A percentile compares a stretch with the other conserved stretches of the same genome.
phyloP scores from a whole-genome alignment of 2,113 vertebrate species.

The Lucifuga dentata region DNA sequence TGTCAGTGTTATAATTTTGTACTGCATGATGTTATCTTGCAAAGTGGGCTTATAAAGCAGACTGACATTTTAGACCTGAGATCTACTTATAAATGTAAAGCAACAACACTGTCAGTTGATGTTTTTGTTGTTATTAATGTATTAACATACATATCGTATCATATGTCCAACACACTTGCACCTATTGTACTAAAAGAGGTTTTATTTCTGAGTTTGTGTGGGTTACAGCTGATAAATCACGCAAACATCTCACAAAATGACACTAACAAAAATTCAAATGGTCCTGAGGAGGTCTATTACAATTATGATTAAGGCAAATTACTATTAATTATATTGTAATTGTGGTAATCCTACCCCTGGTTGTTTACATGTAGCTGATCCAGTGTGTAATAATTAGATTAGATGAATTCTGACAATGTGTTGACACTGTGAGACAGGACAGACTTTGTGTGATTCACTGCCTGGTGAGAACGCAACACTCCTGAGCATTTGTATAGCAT shows the following conservation, averaged over 20 bases:
- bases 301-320: conserved; percentile 15
- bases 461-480: background rate
- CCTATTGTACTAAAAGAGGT: background rate
- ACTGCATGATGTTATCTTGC: no score
- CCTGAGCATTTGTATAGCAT: no score
- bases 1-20: no score
- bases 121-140: no score
- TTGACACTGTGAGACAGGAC: conserved; percentile 26
- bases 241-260: background rate
- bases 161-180: background rate
- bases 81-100: background rate
- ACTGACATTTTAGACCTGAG: no score
- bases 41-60: no score
- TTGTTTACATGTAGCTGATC: conserved; percentile 37
- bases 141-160: background rate
- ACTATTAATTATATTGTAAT: conserved; percentile 30
- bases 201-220: no score
- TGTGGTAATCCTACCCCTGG: conserved; percentile 30
- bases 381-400: conserved; percentile 42
- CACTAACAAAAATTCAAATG: background rate
- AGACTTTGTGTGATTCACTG: background rate
- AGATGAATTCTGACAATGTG: conserved; percentile 24
- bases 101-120: no score
- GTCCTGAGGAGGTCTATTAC: conserved; percentile 12
- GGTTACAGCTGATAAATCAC: no score